Evolutionary conservation across 2,113 vertebrate species (phyloP), one percentile per base, ranked within the genome.

Genomic region (Zootoca vivipara): DNA sequence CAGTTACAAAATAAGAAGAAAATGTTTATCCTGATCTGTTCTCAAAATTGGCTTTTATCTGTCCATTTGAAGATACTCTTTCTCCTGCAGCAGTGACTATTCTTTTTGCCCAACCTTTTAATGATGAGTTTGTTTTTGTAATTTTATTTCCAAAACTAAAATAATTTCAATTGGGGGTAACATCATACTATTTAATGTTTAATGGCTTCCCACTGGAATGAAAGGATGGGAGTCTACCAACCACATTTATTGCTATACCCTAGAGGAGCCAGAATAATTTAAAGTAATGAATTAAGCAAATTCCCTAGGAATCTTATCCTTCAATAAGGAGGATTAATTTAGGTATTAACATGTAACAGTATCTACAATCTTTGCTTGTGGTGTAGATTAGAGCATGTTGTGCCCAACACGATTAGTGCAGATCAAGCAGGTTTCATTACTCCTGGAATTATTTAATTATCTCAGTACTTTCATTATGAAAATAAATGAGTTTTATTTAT

Each of bases 291-390:
- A 93, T 94, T 91, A 92, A 93, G 73, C 89, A 80, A 92, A 91
- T 93, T 91, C 91, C 87, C n/a, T 58, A 89, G 82, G 90, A 88
- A 87, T 89, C 85, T 94, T 95, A 95, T 96, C 93, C 90, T 87
- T n/a, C 87, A 93, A 93, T 92, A 91, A 93, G 33, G 18, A 93
- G 75, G 89, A 93, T 94, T 96, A 93, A 93, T 93, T 94, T 94
- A 93, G 92, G 90, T 91, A 94, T 94, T 91, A 90, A 40, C 92
- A 88, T 4, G 62, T 91, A 94, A 90, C 87, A 70, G 38, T 92
- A 86, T 85, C 87, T 81, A 72, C 89, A 95, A 95, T 93, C 86
- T 91, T 93, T 84, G 42, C 82, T 94, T 91, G 86, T 92, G 78
- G 91, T 94, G 62, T 86, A 93, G 75, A 84, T 95, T 90, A 92